phyloP scores from a whole-genome alignment of 2,113 vertebrate genomes.

The Centropus unirufus region DNA sequence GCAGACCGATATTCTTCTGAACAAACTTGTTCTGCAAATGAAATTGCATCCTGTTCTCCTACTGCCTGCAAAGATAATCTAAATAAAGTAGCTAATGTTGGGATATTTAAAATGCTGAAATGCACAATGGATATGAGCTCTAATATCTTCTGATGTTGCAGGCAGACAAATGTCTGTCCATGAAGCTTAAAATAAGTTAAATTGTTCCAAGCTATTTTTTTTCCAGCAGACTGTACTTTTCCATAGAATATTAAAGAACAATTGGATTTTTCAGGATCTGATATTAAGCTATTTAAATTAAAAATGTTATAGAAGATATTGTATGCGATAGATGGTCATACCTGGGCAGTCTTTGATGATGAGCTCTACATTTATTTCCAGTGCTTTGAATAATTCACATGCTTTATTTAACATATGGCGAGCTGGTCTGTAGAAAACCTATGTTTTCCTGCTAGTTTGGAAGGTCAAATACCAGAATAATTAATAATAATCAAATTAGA shows the following conservation, averaged over 20 bases:
- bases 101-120: background rate
- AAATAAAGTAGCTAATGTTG: background rate
- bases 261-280: background rate
- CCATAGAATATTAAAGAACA: background rate
- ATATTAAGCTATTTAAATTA: background rate
- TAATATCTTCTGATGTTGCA: background rate
- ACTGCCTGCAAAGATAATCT: background rate
- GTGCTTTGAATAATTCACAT: background rate
- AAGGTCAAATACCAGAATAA: background rate
- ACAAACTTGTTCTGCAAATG: background rate
- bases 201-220: background rate
- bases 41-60: background rate
- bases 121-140: background rate
- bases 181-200: background rate
- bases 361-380: background rate
- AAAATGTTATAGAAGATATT: background rate
- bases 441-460: background rate
- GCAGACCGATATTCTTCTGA: background rate
- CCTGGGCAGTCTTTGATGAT: background rate
- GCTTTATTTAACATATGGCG: background rate
- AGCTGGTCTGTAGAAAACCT: background rate
- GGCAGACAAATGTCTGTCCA: background rate
- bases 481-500: background rate
- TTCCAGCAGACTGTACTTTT: background rate
- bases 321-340: background rate